Base-by-base conservation (phyloP, 2,797 vertebrate genomes). In the Odontamblyopus rebecca region DNA sequence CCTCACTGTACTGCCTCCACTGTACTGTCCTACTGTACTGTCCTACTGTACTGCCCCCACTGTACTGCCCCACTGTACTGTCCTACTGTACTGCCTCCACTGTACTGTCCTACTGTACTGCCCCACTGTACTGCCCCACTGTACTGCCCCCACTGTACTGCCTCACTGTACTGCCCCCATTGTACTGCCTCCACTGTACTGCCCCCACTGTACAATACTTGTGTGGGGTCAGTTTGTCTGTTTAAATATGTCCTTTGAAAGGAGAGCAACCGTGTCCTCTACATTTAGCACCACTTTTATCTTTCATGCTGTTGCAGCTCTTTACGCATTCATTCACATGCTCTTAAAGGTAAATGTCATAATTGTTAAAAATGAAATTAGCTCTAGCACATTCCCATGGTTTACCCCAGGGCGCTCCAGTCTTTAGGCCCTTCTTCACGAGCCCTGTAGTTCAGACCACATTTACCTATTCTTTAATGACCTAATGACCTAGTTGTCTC, bases 391-490 rank as follows among this genome's bases (percentile, higher is more conserved):
- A 19, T 68, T 30, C 8, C 51, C 66, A 26, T 57, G 30, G 13
- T 57, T 68, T 1, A 35, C 29, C 9, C 27, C 8, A 13, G 11
- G n/a, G 30, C 56, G 2, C 1, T 56, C 11, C 2, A 38, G 5
- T 6, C 26, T 38, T 6, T 35, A 56, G 9, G 29, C 66, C 8
- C 66, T 26, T 56, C 51, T 71, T 64, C 69, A 59, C 51, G 4
- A 2, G 59, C 5, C 29, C 75, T 71, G n/a, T 72, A 78, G 16
- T 54, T 65, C 19, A 73, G 66, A 2, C 65, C 77, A 71, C 77
- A 73, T 64, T 82, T 86, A 16, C 53, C 74, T 13, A 77, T 70
- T 5, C 56, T 76, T 82, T 85, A 6, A 80, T 53, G 4, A 72
- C 61, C 1, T 79, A 65, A 23, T 23, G 23, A 23, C 23, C 23